These are phyloP conservation scores for Caerostris extrusa DNA, from an alignment of 1,140 invertebrate species.

Conservation along the genomic window DNA sequence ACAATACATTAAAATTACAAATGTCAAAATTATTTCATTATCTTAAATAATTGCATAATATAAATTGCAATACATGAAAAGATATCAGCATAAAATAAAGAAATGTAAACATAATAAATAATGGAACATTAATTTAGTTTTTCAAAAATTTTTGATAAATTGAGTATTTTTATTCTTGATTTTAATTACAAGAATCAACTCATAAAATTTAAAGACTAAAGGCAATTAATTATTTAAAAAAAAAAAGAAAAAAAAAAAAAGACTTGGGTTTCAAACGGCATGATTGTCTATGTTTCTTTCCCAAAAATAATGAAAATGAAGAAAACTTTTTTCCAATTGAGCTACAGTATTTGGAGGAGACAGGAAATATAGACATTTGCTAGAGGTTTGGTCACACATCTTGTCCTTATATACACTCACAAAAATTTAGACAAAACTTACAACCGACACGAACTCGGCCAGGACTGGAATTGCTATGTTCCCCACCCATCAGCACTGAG, in stretches of 20 bases:
- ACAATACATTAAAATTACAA: too few species aligned
- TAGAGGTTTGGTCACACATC: slow-evolving; percentile 30
- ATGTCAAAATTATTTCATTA: too few species aligned
- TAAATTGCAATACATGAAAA: too few species aligned
- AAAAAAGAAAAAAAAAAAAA: background rate
- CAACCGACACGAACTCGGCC: background rate
- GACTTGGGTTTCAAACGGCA: background rate
- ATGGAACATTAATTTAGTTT: too few species aligned
- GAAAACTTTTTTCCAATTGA: background rate
- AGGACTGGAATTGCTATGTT: slow-evolving; percentile 23
- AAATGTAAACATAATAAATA: too few species aligned
- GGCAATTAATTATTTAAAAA: too few species aligned
- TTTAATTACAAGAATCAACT: too few species aligned
- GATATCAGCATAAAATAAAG: too few species aligned
- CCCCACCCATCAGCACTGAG: slow-evolving; percentile 70
- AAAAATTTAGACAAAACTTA: slow-evolving; percentile 47
- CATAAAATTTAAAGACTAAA: too few species aligned
- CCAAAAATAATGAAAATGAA: background rate
- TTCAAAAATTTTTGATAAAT: too few species aligned
- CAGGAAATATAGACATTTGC: background rate
- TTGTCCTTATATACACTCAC: slow-evolving; percentile 63
- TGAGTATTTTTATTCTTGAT: too few species aligned
- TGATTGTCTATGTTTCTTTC: slow-evolving; percentile 17
- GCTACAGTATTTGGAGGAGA: slow-evolving; percentile 18
- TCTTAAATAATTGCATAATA: too few species aligned